A percentile compares a stretch with the other conserved stretches of the same genome.
These are phyloP conservation scores for Neocloeon triangulifer DNA, from an alignment of 1,140 invertebrate genomes.

Conservation along the genomic window DNA sequence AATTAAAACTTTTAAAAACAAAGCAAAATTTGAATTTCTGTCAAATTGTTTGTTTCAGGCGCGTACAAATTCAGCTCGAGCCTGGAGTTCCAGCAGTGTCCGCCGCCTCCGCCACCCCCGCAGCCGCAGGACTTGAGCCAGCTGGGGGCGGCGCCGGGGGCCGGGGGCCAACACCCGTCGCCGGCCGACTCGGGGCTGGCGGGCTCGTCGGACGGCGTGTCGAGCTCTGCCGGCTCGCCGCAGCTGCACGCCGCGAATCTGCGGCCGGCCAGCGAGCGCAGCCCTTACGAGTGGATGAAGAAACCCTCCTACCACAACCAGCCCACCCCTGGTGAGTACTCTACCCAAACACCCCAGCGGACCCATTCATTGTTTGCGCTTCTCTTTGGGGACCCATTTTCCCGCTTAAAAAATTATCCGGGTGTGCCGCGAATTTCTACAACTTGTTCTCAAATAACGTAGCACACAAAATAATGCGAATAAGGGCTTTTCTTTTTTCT, in stretches of 20 bases:
- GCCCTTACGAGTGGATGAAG: slow-evolving; percentile 77
- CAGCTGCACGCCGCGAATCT: slow-evolving; percentile 12
- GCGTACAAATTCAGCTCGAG: too few relatives aligned
- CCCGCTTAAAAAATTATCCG: too few relatives aligned
- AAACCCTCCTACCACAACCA: slow-evolving; percentile 61
- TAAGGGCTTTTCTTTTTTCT: too few relatives aligned
- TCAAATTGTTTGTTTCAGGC: too few relatives aligned
- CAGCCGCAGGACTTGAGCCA: slow-evolving; percentile 4
- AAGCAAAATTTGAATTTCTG: too few relatives aligned
- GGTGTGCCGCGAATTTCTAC: too few relatives aligned
- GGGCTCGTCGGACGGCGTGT: slow-evolving; percentile 12
- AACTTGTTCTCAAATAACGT: too few relatives aligned
- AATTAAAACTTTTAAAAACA: too few relatives aligned
- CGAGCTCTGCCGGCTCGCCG: slow-evolving; percentile 11
- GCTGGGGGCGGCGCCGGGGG: slow-evolving; percentile 1
- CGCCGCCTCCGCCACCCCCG: neutral
- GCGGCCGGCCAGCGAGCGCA: slow-evolving; percentile 38
- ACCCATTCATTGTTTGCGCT: slow-evolving; percentile 4
- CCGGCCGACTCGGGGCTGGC: slow-evolving; percentile 12
- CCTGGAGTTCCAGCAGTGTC: too few relatives aligned
- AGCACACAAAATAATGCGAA: too few relatives aligned
- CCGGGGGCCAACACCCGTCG: slow-evolving; percentile 8
- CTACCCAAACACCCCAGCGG: neutral
- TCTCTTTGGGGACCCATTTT: slow-evolving; percentile 1
- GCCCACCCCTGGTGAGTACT: slow-evolving; percentile 52